These are phyloP conservation scores for Acanthochromis polyacanthus DNA, from an alignment of 2,113 vertebrate species.

Conservation along the genomic window DNA sequence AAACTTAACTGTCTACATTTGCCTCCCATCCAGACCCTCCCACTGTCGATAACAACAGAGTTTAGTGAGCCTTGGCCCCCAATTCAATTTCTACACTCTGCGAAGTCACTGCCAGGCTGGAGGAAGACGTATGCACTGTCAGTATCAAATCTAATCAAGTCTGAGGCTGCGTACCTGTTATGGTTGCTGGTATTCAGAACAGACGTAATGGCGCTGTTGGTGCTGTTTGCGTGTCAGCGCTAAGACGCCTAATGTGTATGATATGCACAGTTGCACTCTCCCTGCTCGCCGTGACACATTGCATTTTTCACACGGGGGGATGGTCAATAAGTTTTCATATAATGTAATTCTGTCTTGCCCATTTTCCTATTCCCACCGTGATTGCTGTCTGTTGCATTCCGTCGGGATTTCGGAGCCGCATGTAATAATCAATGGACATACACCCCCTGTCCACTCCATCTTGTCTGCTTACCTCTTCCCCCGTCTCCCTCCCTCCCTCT, in stretches of 20 bases:
- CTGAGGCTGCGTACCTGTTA: slow-evolving; percentile 55
- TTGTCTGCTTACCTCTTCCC: slow-evolving; percentile 25
- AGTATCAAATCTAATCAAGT: slow-evolving; percentile 79
- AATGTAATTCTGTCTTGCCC: slow-evolving; percentile 19
- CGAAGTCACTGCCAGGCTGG: slow-evolving; percentile 45
- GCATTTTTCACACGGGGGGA: slow-evolving; percentile 25
- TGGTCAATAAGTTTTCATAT: slow-evolving; percentile 32
- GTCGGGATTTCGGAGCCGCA: slow-evolving; percentile 43
- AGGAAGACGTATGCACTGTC: slow-evolving; percentile 81
- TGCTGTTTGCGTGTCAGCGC: slow-evolving; percentile 59
- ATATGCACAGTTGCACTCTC: slow-evolving; percentile 33
- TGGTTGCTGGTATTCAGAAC: slow-evolving; percentile 65
- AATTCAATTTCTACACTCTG: slow-evolving; percentile 71
- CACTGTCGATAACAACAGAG: slow-evolving; percentile 72
- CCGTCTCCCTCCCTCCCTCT: background rate
- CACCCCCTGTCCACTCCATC: slow-evolving; percentile 10
- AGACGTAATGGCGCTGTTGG: slow-evolving; percentile 52
- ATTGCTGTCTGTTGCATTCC: slow-evolving; percentile 23
- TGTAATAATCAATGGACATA: slow-evolving; percentile 44
- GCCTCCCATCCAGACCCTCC: slow-evolving; percentile 44
- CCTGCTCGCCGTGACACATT: slow-evolving; percentile 18
- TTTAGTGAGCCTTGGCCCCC: slow-evolving; percentile 51
- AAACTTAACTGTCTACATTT: slow-evolving; percentile 39
- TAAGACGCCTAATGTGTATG: slow-evolving; percentile 55
- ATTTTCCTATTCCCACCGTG: background rate